Base-by-base conservation (phyloP, 2,888 invertebrate genomes). In the Trisateles emortualis region DNA sequence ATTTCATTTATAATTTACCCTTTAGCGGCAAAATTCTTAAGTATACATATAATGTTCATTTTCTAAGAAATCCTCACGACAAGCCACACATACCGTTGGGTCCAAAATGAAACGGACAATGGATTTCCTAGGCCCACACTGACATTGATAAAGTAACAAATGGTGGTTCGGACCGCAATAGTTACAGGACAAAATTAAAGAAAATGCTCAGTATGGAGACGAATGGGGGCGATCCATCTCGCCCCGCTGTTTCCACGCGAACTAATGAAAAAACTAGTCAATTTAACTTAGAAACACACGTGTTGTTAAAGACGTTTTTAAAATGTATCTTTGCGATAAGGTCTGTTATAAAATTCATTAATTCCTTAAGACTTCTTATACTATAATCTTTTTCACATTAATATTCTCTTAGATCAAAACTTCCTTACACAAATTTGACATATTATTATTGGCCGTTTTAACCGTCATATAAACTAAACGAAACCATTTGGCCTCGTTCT, bases 121-220 rank as follows among this genome's bases (percentile, higher is more conserved):
- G 32, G 33, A 43, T 66, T 61, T 52, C 36, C 33, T 46, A 52
- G 43, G 63, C 51, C 51, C 26, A 24, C 5, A 8, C 10, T 59
- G 65, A 63, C 68, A 29, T 59, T 65, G 68, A 68, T 50, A 48
- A 63, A 65, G 64, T 63, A 68, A 67, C 53, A 58, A 58, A 67
- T 44, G 47, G 48, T 51, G 41, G 55, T 39, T 35, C 14, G 44
- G 44, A 44, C 45, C 56, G 33, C 62, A 58, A 52, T 47, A 58
- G 62, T 57, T 44, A 52, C 47, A 47, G 64, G 76, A 68, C 62
- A 69, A 72, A 74, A 74, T 74, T 76, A 72, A 65, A 65, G 68
- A 70, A 74, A 68, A 63, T 57, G 56, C 53, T 66, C 65, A 55
- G 64, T 67, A 73, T 61, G 48, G 62, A 76, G 77, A 76, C 64